A percentile compares a stretch with the other conserved stretches of the same genome.
phyloP scores from a whole-genome alignment of 1,140 invertebrate genomes.

The Brachionus rubens region DNA sequence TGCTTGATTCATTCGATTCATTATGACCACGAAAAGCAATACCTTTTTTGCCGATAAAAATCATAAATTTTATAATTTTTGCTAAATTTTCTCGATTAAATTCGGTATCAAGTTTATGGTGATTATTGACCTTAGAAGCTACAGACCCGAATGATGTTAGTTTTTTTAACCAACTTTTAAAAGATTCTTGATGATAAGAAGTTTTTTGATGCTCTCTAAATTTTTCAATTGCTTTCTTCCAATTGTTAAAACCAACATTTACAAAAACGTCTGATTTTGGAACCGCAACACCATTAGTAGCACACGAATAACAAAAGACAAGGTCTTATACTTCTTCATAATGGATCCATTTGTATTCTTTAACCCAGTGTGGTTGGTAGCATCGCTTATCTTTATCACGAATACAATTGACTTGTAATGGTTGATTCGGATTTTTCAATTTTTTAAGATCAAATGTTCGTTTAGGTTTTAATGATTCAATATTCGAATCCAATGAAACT shows the following conservation, averaged over 20 bases:
- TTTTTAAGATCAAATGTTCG: too few relatives aligned
- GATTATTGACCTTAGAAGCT: not conserved
- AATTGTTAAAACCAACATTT: not conserved
- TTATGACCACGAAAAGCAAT: conserved; percentile 13
- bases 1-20: not conserved
- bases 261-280: too few relatives aligned
- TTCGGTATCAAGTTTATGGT: not conserved
- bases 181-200: not conserved
- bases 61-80: conserved; percentile 16
- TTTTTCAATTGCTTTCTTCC: not conserved
- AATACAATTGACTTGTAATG: too few relatives aligned
- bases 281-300: too few relatives aligned
- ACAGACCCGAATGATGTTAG: not conserved
- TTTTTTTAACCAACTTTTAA: not conserved
- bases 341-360: too few relatives aligned
- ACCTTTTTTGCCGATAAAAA: conserved; percentile 8
- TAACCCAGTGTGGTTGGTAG: too few relatives aligned
- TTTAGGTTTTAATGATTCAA: too few relatives aligned
- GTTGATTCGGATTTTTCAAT: too few relatives aligned
- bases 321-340: too few relatives aligned
- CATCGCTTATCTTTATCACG: too few relatives aligned
- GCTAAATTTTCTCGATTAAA: not conserved
- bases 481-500: too few relatives aligned
- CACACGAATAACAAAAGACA: too few relatives aligned
- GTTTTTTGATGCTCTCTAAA: conserved; percentile 21